phyloP scores from a whole-genome alignment of 2,888 invertebrate genomes.

The Byasa hedistus region DNA sequence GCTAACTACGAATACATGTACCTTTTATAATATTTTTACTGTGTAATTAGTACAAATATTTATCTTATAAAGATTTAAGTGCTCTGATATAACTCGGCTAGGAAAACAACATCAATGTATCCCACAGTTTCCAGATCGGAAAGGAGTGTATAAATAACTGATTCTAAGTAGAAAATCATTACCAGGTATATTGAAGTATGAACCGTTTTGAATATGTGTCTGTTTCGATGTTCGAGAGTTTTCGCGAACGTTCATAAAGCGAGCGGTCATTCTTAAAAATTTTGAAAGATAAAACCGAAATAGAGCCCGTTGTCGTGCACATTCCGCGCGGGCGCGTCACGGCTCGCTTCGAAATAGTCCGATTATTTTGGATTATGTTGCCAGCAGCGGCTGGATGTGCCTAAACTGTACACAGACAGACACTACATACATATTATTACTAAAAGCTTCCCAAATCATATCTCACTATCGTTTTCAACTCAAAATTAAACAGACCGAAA shows the following conservation, averaged over 20 bases:
- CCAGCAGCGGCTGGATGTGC: slow-evolving; percentile 65
- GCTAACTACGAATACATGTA: no score
- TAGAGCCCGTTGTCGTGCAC: slow-evolving; percentile 56
- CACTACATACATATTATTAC: slow-evolving; percentile 9
- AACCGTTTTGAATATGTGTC: no score
- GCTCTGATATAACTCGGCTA: no score
- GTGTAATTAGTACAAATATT: no score
- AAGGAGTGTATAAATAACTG: no score
- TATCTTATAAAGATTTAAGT: no score
- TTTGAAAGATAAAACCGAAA: slow-evolving; percentile 55
- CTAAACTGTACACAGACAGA: slow-evolving; percentile 28
- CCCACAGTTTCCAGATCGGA: no score
- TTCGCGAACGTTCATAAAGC: slow-evolving; percentile 27
- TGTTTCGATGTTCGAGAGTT: slow-evolving; percentile 3
- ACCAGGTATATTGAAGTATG: no score
- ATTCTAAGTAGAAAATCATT: no score
- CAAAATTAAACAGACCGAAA: no score
- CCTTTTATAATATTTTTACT: no score
- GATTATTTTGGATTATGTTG: slow-evolving; percentile 70
- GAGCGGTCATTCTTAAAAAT: slow-evolving; percentile 40
- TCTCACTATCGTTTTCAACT: not conserved
- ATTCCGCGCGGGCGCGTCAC: slow-evolving; percentile 67
- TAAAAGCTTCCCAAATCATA: not conserved
- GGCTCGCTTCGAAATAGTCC: slow-evolving; percentile 60
- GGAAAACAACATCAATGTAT: no score